phyloP scores from a whole-genome alignment of 2,797 vertebrate species.

The Heteromormyrus szaboi region DNA sequence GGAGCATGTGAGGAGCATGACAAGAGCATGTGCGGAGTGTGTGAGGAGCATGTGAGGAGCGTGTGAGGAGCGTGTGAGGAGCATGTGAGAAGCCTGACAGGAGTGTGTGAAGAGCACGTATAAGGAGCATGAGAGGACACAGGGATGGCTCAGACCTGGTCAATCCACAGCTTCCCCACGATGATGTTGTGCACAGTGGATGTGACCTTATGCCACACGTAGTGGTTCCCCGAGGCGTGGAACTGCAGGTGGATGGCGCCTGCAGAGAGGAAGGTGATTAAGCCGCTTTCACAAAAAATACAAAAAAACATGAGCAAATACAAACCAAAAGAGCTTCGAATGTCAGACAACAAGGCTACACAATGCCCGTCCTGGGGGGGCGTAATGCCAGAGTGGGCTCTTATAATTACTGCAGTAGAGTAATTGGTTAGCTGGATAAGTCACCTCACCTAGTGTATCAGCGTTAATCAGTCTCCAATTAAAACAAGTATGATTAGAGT shows the following conservation, averaged over 20 bases:
- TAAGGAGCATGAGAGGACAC: background rate
- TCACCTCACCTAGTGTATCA: background rate
- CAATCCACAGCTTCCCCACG: constrained; percentile 97
- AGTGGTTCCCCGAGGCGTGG: constrained; percentile 87
- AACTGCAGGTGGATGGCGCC: constrained; percentile 94
- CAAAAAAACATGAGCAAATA: background rate
- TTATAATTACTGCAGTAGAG: background rate
- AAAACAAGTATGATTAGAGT: background rate
- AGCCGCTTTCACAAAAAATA: background rate
- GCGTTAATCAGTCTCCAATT: background rate
- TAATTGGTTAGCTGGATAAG: background rate
- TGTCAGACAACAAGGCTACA: background rate
- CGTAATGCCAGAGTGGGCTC: background rate
- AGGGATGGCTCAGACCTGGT: constrained; percentile 72
- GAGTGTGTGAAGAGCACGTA: background rate
- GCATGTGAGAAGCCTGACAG: too few relatives aligned
- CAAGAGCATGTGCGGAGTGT: too few relatives aligned
- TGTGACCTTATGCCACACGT: constrained; percentile 95
- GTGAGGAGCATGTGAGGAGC: background rate
- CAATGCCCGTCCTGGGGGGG: background rate
- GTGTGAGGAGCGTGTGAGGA: too few relatives aligned
- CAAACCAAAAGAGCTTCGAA: background rate
- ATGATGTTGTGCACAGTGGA: constrained; percentile 99
- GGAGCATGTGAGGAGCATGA: too few relatives aligned
- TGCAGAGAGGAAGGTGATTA: constrained; percentile 38